Evolutionary conservation across 2,797 vertebrate genomes (phyloP), one percentile per base, ranked within the genome.

Genomic region (Philypnodon macrostomus): DNA sequence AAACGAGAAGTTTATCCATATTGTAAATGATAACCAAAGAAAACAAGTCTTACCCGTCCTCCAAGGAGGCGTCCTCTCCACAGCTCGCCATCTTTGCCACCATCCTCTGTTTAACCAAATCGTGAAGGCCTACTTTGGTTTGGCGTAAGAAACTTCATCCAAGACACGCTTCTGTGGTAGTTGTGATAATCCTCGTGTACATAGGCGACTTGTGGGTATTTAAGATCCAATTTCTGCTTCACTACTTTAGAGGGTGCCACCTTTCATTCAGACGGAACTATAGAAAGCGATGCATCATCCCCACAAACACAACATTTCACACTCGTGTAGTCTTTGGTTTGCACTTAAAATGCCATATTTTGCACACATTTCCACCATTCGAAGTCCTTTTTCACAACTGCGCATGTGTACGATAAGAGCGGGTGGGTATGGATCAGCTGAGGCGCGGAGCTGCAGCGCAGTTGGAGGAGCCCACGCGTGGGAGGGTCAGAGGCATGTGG

Each of bases 21-120:
- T 9, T 15, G 14, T 21, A 9, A 8, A 21, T 1, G 0, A 1
- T 3, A 17, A 1, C 4, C 15, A 5, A 2, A n/a, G 1, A 13
- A 6, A 1, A 9, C 10, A 10, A 7, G 8, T 19, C 83, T 79
- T 79, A 90, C 89, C 83, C 71, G 7, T 87, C 80, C 34, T 86
- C 82, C 39, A 78, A 51, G 13, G 63, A 52, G 29, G 58, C 52
- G 6, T 58, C 68, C n/a, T 73, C 65, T 40, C 67, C 73, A 17
- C 53, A 76, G 72, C 57, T 81, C 53, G 72, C 83, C 89, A 90
- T 90, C 51, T 69, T 47, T 9, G 80, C 84, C 55, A 91, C 89
- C 88, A 89, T 89, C 62, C 59, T 26, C 30, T 8, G 15, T 13
- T 35, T 16, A 4, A 35, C 2, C 54, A 10, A 21, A 15, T n/a